A percentile compares a stretch with the other conserved stretches of the same genome.
Evolutionary conservation across 2,113 vertebrate genomes (phyloP).

Genomic region (Silurus meridionalis): DNA sequence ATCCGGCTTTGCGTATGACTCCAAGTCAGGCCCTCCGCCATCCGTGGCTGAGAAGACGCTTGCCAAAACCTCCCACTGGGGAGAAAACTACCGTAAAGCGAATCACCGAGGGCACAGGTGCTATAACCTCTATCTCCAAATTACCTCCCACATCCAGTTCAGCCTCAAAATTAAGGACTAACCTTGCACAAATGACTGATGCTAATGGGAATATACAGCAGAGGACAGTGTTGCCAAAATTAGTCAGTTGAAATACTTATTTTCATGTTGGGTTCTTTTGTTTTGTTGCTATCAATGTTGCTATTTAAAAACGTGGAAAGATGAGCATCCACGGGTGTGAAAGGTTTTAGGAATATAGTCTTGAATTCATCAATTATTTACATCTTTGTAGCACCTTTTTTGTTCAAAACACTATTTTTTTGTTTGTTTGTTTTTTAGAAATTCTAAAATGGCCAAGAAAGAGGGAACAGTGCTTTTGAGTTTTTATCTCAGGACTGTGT

Average conservation of each 20-base stretch:
- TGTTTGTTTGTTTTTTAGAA: conserved; percentile 13
- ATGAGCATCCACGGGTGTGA: conserved; percentile 64
- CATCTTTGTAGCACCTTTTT: conserved; percentile 65
- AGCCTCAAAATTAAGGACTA: conserved; percentile 94
- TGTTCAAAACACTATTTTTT: conserved; percentile 9
- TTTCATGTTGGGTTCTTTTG: conserved; percentile 8
- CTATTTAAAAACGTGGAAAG: conserved; percentile 53
- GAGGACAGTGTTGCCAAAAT: conserved; percentile 96
- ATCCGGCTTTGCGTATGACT: conserved; percentile 88
- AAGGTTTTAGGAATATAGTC: conserved; percentile 48
- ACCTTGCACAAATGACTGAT: conserved; percentile 92
- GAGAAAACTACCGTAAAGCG: conserved; percentile 83
- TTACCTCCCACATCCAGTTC: conserved; percentile 89
- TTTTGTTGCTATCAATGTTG: conserved; percentile 34
- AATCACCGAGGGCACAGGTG: conserved; percentile 81
- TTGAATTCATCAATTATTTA: conserved; percentile 49
- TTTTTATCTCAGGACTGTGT: conserved; percentile 61
- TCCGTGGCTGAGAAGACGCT: conserved; percentile 89
- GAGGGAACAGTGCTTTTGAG: conserved; percentile 87
- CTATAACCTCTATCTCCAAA: conserved; percentile 93
- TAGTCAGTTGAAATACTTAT: conserved; percentile 84
- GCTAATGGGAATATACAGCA: conserved; percentile 99
- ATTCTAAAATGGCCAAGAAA: conserved; percentile 54
- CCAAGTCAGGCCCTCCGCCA: conserved; percentile 93
- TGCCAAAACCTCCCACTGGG: conserved; percentile 89